phyloP scores from a whole-genome alignment of 2,113 vertebrate species.

The Gadus chalcogrammus region DNA sequence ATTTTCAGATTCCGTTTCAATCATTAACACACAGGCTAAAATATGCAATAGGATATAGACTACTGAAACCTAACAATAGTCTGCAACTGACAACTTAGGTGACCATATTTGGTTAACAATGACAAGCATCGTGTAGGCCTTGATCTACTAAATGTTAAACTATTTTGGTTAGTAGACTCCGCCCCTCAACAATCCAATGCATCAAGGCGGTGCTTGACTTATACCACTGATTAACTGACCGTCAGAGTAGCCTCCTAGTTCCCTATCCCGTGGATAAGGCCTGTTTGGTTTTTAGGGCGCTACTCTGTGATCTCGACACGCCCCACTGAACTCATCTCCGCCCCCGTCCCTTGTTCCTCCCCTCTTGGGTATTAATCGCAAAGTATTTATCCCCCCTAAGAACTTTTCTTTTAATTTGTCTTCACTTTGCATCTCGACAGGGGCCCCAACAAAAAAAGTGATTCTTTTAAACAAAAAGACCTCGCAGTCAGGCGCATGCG shows the following conservation, averaged over 20 bases:
- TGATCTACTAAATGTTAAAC: neutral
- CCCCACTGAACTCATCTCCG: constrained; percentile 37
- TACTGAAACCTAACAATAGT: too few relatives aligned
- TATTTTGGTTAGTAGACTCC: neutral
- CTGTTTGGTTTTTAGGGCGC: constrained; percentile 21
- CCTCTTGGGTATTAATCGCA: constrained; percentile 56
- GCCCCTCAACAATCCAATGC: neutral
- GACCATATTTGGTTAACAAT: too few relatives aligned
- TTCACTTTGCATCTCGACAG: constrained; percentile 51
- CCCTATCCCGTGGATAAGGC: constrained; percentile 30
- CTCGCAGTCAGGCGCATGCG: constrained; percentile 66
- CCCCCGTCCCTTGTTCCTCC: constrained; percentile 17
- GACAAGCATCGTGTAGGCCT: too few relatives aligned
- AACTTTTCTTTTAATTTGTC: constrained; percentile 71
- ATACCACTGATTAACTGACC: constrained; percentile 33
- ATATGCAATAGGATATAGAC: too few relatives aligned
- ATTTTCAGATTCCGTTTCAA: too few relatives aligned
- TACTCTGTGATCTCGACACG: constrained; percentile 63
- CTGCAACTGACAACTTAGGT: too few relatives aligned
- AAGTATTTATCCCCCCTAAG: constrained; percentile 65
- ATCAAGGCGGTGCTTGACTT: too few relatives aligned
- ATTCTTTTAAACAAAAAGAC: constrained; percentile 18
- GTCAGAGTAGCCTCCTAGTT: constrained; percentile 20
- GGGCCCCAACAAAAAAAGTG: constrained; percentile 24
- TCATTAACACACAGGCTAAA: too few relatives aligned